Conservation (phyloP, 2,888 invertebrate species). For the Athrips mouffetella region DNA sequence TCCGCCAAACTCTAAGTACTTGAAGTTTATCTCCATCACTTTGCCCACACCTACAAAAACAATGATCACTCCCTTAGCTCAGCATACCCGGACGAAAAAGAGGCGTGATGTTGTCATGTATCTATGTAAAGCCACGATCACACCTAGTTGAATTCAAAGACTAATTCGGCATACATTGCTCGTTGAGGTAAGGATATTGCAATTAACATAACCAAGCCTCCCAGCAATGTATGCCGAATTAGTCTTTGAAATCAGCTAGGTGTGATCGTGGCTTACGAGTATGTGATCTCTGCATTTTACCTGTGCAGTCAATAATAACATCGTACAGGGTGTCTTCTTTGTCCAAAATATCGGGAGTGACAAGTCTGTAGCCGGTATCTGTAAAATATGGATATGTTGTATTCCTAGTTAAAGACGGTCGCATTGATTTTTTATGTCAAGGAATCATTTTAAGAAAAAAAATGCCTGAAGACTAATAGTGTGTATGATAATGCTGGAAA, state of each 20-base stretch:
- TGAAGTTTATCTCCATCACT: conserved; percentile 75
- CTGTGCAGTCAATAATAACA: conserved; percentile 84
- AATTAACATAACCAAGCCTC: no score
- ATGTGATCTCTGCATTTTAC: conserved; percentile 40
- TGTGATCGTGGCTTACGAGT: no score
- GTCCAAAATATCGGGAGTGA: conserved; percentile 75
- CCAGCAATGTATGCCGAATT: neutral
- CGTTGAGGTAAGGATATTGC: no score
- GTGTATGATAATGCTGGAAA: no score
- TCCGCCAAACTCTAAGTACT: conserved; percentile 68
- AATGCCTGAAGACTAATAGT: no score
- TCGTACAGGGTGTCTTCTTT: conserved; percentile 73
- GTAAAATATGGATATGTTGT: no score
- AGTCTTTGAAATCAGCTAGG: neutral
- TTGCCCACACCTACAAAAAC: conserved; percentile 51
- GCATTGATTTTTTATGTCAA: no score
- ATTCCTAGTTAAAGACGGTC: no score
- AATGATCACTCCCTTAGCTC: neutral
- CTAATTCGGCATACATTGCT: no score
- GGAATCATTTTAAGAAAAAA: no score
- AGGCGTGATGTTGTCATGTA: neutral
- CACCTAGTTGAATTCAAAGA: no score
- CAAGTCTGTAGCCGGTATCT: conserved; percentile 79
- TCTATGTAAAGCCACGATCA: no score
- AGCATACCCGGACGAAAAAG: neutral